A percentile compares a stretch with the other conserved stretches of the same genome.
These are phyloP conservation scores for Cepaea nemoralis DNA, from an alignment of 1,140 invertebrate genomes.

Conservation along the genomic window DNA sequence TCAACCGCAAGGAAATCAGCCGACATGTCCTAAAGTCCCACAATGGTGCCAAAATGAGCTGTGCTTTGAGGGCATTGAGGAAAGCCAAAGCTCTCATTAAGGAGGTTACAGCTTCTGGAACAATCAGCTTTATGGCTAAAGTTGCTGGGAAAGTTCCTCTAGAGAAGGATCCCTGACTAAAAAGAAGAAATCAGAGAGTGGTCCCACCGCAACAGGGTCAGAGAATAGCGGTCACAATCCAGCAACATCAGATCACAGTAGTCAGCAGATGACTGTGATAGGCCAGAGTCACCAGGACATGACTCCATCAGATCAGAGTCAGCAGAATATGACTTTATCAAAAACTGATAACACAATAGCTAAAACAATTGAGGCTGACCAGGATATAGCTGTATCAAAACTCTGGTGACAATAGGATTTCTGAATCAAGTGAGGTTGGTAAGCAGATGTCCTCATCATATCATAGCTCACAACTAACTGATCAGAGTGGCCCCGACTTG, in stretches of 20 bases:
- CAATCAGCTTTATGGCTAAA: slow-evolving; percentile 41
- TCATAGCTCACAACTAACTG: no score
- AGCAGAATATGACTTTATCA: no score
- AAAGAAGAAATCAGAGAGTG: slow-evolving; percentile 8
- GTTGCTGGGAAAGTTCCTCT: slow-evolving; percentile 48
- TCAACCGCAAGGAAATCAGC: slow-evolving; percentile 48
- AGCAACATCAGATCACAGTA: not conserved
- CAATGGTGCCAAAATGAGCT: slow-evolving; percentile 50
- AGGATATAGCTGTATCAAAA: no score
- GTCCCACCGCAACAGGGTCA: not conserved
- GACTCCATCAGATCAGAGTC: no score
- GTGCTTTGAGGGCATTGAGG: slow-evolving; percentile 46
- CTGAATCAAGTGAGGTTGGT: no score
- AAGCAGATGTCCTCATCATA: no score
- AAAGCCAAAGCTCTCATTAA: slow-evolving; percentile 48
- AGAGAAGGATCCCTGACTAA: slow-evolving; percentile 40
- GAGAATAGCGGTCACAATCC: not conserved
- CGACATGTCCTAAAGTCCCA: slow-evolving; percentile 45
- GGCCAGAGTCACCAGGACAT: no score
- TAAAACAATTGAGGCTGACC: no score
- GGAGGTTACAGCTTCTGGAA: slow-evolving; percentile 37
- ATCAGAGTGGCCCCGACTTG: no score
- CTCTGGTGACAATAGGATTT: no score
- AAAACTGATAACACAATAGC: no score
- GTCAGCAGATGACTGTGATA: no score